phyloP scores from a whole-genome alignment of 2,888 invertebrate species.

The Nebria salina region DNA sequence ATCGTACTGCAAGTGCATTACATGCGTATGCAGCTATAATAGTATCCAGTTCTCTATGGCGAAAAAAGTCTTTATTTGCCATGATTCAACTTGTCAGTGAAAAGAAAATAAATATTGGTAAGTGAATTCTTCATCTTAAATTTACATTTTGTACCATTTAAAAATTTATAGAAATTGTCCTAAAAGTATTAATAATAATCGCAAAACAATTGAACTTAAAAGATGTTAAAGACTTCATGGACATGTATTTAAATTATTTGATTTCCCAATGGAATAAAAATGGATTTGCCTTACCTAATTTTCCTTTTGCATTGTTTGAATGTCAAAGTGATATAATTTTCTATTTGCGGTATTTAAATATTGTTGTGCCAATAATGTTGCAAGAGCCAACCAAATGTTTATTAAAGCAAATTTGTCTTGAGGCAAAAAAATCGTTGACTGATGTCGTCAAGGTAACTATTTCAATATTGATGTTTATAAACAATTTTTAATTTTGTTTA shows the following conservation, averaged over 20 bases:
- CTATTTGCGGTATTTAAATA: constrained; percentile 59
- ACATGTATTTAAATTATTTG: constrained; percentile 63
- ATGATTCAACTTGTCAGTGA: constrained; percentile 66
- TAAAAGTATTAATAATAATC: constrained; percentile 53
- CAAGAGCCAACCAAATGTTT: constrained; percentile 55
- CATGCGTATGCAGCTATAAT: constrained; percentile 68
- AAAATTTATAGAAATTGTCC: constrained; percentile 48
- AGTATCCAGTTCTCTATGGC: constrained; percentile 64
- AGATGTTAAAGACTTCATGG: constrained; percentile 60
- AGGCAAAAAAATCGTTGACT: constrained; percentile 52
- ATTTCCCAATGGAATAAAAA: constrained; percentile 60
- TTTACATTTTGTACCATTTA: not conserved
- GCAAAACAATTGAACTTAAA: constrained; percentile 52
- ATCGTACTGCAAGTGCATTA: constrained; percentile 68
- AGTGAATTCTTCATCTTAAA: constrained; percentile 26
- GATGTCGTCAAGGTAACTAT: constrained; percentile 56
- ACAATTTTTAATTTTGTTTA: constrained; percentile 47
- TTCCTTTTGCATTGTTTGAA: constrained; percentile 59
- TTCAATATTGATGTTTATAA: constrained; percentile 48
- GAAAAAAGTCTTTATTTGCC: constrained; percentile 66
- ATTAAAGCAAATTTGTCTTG: constrained; percentile 55
- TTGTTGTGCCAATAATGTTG: constrained; percentile 61
- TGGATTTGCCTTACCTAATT: constrained; percentile 54
- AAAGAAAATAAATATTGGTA: constrained; percentile 63
- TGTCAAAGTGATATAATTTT: constrained; percentile 60